Evolutionary conservation across 2,797 vertebrate genomes (phyloP).

Genomic region (Hydrolagus colliei): DNA sequence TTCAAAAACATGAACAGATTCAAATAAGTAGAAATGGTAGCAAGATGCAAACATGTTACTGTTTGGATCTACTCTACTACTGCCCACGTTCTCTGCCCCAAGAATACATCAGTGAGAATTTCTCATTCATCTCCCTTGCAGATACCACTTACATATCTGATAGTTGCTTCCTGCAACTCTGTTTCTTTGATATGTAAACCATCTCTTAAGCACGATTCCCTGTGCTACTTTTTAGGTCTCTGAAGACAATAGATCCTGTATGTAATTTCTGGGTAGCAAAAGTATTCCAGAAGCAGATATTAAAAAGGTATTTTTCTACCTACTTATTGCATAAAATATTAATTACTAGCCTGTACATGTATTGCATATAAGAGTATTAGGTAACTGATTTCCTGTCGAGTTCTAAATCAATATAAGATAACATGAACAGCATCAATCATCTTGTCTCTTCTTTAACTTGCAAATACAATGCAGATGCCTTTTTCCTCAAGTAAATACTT

Average conservation of each 20-base stretch:
- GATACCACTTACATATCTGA: not conserved
- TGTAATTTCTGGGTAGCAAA: slow-evolving; percentile 64
- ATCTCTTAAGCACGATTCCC: slow-evolving; percentile 50
- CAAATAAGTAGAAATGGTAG: not conserved
- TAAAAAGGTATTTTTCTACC: slow-evolving; percentile 62
- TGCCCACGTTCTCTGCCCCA: not conserved
- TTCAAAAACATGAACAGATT: not conserved
- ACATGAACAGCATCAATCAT: slow-evolving; percentile 60
- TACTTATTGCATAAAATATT: slow-evolving; percentile 80
- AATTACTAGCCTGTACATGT: slow-evolving; percentile 58
- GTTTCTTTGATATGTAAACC: slow-evolving; percentile 49
- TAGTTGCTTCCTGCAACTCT: slow-evolving; percentile 17
- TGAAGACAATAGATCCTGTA: slow-evolving; percentile 51
- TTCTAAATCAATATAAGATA: slow-evolving; percentile 72
- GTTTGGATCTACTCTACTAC: not conserved
- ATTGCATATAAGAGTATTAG: slow-evolving; percentile 60
- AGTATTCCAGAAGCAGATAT: slow-evolving; percentile 65
- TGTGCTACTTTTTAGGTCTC: slow-evolving; percentile 51
- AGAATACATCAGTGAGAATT: not conserved
- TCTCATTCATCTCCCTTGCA: slow-evolving; percentile 6
- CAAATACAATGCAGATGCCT: slow-evolving; percentile 41
- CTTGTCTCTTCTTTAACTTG: slow-evolving; percentile 46
- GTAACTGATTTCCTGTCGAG: slow-evolving; percentile 62
- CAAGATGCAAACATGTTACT: not conserved
- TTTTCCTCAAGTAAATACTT: slow-evolving; percentile 42